Conservation (phyloP, 2,888 invertebrate species). For the Aspidiotus destructor region DNA sequence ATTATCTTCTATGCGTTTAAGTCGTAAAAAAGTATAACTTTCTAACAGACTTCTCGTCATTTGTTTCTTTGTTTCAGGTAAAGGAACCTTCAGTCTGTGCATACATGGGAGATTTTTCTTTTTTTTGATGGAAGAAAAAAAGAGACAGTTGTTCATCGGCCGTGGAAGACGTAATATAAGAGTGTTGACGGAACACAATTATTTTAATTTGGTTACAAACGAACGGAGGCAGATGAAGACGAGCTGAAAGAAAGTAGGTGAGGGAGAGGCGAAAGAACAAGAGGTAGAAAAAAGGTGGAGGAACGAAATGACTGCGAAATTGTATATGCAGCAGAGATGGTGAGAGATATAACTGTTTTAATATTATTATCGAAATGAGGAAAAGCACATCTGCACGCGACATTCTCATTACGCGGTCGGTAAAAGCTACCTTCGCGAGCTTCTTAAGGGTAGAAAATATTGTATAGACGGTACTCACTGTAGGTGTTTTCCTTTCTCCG, state of each 20-base stretch:
- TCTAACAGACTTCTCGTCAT: no score
- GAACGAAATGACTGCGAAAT: slow-evolving; percentile 13
- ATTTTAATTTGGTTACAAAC: not conserved
- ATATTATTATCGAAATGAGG: slow-evolving; percentile 16
- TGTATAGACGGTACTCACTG: not conserved
- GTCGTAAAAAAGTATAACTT: no score
- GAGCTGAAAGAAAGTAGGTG: not conserved
- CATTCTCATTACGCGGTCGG: slow-evolving; percentile 25
- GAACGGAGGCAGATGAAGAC: not conserved
- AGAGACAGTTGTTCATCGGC: no score
- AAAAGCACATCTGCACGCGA: slow-evolving; percentile 25
- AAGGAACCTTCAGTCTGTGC: no score
- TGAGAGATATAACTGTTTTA: slow-evolving; percentile 23
- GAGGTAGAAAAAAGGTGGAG: not conserved
- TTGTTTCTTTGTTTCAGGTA: no score
- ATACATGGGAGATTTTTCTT: no score
- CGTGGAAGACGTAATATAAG: no score
- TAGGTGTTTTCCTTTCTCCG: slow-evolving; percentile 3
- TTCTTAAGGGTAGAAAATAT: slow-evolving; percentile 13
- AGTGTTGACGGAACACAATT: no score
- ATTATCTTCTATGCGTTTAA: no score
- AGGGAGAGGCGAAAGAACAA: not conserved
- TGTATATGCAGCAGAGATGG: not conserved
- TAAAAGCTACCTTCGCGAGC: slow-evolving; percentile 24
- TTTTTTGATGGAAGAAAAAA: no score